Base-by-base conservation (phyloP, 2,797 vertebrate species). In the Notolepis coatsorum region DNA sequence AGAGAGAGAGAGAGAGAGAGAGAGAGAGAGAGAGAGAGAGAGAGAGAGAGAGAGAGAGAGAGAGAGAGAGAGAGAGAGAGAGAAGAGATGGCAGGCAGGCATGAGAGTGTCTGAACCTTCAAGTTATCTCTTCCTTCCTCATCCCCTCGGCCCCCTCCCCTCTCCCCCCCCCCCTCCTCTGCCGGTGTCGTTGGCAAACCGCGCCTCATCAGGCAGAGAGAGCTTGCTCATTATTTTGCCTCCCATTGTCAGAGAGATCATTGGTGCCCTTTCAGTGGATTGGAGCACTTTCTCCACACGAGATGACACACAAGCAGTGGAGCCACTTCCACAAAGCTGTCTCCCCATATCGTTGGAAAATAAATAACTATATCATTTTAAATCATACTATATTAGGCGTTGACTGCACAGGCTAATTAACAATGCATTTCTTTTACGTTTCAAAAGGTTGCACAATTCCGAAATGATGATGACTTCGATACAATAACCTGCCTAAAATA, bases 221-320 rank as follows among this genome's bases (percentile, higher is more conserved):
- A 66, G 74, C 66, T 66, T 7, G 65, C 79, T 88, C 47, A 73
- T 88, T 85, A 87, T 84, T 88, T 83, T 0, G 48, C 71, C 50
- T 72, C 56, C n/a, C 49, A 65, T 82, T 85, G 84, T 84, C 84
- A 71, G 75, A 43, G 50, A 80, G 78, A 73, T 84, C 72, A 75
- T 66, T 38, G 65, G 68, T 55, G 70, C 65, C 70, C 76, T 78
- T 80, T 85, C 54, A 65, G 82, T 77, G 35, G 31, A 81, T 65
- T 20, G 73, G 63, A 60, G 64, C 61, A 5, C 68, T 81, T 80
- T 82, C 67, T 50, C n/a, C n/a, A 61, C 67, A 80, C 81, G 63
- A 75, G 76, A 82, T 84, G 69, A 72, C 74, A 67, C 25, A 72
- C 65, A 82, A 82, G 75, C 73, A n/a, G n/a, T n/a, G n/a, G n/a